These are phyloP conservation scores for Timema podura DNA, from an alignment of 2,888 invertebrate genomes.

Conservation along the genomic window DNA sequence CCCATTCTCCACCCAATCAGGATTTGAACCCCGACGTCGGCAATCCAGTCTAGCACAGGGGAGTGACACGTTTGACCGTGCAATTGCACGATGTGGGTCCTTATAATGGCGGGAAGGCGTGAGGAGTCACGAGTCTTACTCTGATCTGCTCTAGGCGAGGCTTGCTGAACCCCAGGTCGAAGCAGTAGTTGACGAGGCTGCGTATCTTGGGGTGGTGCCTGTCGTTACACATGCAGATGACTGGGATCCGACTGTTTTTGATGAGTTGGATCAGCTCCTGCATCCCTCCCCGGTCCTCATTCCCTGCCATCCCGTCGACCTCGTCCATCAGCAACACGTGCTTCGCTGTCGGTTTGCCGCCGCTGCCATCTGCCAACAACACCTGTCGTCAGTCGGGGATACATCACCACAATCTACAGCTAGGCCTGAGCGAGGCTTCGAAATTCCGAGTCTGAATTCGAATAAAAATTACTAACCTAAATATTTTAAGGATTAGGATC, in stretches of 20 bases:
- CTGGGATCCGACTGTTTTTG: conserved; percentile 79
- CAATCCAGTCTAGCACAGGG: no score
- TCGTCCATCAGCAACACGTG: conserved; percentile 99
- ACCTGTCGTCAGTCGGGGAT: background rate
- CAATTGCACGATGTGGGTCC: no score
- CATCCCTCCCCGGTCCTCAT: conserved; percentile 96
- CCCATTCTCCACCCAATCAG: no score
- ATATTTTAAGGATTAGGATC: no score
- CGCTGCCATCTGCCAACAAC: conserved; percentile 37
- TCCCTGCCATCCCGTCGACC: conserved; percentile 99
- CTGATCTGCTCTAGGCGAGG: conserved; percentile 89
- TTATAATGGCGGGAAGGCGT: no score
- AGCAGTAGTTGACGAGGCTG: conserved; percentile 89
- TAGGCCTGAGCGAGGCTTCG: background rate
- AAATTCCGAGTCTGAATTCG: no score
- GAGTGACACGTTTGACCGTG: no score
- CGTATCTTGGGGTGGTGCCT: conserved; percentile 89
- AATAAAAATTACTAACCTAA: no score
- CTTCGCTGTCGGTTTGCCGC: conserved; percentile 56
- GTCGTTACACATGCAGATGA: conserved; percentile 98
- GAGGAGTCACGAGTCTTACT: conserved; percentile 48
- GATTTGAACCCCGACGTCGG: no score
- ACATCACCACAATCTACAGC: background rate
- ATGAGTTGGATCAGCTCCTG: conserved; percentile 91
- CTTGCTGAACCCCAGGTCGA: conserved; percentile 80